These are phyloP conservation scores for Phocoena sinus DNA, from an alignment of 2,113 vertebrate species.

Conservation along the genomic window DNA sequence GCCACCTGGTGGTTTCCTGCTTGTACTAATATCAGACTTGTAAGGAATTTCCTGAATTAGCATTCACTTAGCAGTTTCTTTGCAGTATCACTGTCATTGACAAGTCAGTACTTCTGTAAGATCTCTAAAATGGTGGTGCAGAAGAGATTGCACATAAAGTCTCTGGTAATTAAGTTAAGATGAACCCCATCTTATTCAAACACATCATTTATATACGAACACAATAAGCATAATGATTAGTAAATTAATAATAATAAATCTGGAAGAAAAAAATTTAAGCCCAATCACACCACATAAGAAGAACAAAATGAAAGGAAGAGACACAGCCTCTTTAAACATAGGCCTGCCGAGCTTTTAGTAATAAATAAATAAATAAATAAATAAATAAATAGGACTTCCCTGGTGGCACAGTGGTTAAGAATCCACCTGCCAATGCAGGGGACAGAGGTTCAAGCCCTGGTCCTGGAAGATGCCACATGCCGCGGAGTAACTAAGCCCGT, in stretches of 20 bases:
- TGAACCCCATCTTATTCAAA: not conserved
- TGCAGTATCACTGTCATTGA: not conserved
- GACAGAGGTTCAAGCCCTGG: too few species aligned
- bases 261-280: not conserved
- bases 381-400: not conserved
- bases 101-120: not conserved
- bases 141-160: not conserved
- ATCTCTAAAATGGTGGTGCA: not conserved
- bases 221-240: not conserved
- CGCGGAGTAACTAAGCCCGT: too few species aligned
- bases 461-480: too few species aligned
- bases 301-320: constrained; percentile 31
- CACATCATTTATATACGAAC: not conserved
- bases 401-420: too few species aligned
- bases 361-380: not conserved
- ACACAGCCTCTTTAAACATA: not conserved
- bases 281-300: not conserved
- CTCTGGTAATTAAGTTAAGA: not conserved
- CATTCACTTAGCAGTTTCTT: not conserved
- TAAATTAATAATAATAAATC: not conserved
- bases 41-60: not conserved
- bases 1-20: constrained; percentile 20
- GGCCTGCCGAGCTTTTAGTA: not conserved
- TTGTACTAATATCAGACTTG: not conserved
- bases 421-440: too few species aligned